Evolutionary conservation across 1,140 invertebrate species (phyloP).

Genomic region (Cydia splendana): DNA sequence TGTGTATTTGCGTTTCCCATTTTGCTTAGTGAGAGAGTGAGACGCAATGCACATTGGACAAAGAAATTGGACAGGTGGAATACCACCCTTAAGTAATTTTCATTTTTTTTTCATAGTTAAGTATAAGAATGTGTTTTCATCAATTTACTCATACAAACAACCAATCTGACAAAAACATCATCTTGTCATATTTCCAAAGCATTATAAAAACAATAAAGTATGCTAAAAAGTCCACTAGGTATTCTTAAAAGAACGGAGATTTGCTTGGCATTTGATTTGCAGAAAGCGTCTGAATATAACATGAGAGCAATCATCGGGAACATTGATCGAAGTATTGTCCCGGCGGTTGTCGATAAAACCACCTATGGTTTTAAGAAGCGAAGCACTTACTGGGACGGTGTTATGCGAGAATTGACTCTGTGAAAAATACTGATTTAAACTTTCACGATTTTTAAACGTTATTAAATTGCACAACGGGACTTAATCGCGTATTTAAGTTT

Average conservation of each 20-base stretch:
- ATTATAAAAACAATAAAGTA: constrained; percentile 13
- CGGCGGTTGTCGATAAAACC: constrained; percentile 64
- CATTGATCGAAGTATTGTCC: constrained; percentile 39
- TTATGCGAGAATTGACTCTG: constrained; percentile 43
- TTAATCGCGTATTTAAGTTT: too few species aligned
- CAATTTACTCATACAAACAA: too few species aligned
- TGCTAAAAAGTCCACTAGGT: constrained; percentile 15
- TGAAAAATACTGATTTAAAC: not conserved
- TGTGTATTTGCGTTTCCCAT: too few species aligned
- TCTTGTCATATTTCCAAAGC: not conserved
- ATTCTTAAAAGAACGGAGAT: constrained; percentile 12
- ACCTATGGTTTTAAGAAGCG: constrained; percentile 74
- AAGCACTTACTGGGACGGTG: constrained; percentile 62
- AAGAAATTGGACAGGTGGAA: too few species aligned
- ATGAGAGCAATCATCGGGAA: constrained; percentile 47
- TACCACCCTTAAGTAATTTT: too few species aligned
- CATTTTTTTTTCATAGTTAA: too few species aligned
- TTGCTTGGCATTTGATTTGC: constrained; percentile 14
- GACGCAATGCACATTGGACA: too few species aligned
- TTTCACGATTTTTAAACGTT: too few species aligned
- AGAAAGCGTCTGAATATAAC: constrained; percentile 27
- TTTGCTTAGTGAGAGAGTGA: too few species aligned
- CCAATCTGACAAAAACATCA: not conserved
- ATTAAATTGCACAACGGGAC: too few species aligned
- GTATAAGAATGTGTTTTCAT: too few species aligned